Evolutionary conservation across 2,888 invertebrate genomes (phyloP), one percentile per base, ranked within the genome.

Genomic region (Charanyca ferruginea): DNA sequence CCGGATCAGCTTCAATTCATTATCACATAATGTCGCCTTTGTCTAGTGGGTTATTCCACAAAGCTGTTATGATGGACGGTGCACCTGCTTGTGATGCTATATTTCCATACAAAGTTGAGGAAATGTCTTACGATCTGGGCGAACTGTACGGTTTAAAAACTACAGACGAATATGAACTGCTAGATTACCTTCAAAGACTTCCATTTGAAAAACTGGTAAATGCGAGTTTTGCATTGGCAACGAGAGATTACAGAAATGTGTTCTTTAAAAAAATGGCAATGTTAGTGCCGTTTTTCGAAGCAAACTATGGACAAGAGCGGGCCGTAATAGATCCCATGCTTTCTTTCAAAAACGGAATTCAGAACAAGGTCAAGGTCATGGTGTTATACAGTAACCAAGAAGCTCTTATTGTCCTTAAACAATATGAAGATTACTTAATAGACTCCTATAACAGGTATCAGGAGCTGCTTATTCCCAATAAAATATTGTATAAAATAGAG

Each of bases 21-120:
- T 25, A 63, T 41, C 71, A 68, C 28, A 11, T 60, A 3, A 53
- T 61, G 41, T 73, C 73, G 0, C 60, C 60, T 8, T 42, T 70
- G 53, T 62, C 73, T 3, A 66, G 23, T 20, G 66, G 62, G 3
- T 47, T 73, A 35, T 73, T 73, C 35, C 41, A 59, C 1, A 59
- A 42, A 35, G 70, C 47, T 22, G 38, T 66, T 13, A 13, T 53
- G 22, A 22, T 58, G 23, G 88, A 88, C 42, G 63, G 80, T 79
- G 0, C 83, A 82, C 13, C 66, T 83, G 9, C 83, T 25, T 59
- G 58, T 48, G 71, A 71, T 23, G 32, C 51, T 20, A 13, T 57
- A 38, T 47, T 18, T 32, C n/a, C 71, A 44, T 67, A 69, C 23
- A 22, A 44, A 41, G 59, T 68, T 8, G 3, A 20, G 23, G 41